Conservation (phyloP, 2,797 vertebrate genomes). For the Lepilemur ruficaudatus region DNA sequence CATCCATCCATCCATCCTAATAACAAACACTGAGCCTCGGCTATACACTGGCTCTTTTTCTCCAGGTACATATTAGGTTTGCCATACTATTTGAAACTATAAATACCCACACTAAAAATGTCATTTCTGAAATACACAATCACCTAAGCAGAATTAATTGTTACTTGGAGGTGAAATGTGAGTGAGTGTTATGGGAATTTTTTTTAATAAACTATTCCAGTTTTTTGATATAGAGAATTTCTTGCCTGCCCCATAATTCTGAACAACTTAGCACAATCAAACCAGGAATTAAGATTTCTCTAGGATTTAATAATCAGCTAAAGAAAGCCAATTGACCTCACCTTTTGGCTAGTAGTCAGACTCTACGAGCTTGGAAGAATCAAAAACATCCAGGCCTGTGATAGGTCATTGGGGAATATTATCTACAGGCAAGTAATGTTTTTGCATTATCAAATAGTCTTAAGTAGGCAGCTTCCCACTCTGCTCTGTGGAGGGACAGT, state of each 20-base stretch:
- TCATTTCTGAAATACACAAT: background rate
- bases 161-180: background rate
- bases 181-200: background rate
- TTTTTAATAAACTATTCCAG: background rate
- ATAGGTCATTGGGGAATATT: background rate
- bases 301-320: slow-evolving; percentile 1
- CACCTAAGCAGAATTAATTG: background rate
- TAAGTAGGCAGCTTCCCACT: background rate
- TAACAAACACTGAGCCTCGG: background rate
- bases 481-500: background rate
- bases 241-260: background rate
- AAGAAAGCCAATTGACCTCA: background rate
- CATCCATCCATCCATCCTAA: background rate
- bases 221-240: background rate
- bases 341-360: background rate
- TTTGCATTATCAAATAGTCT: background rate
- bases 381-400: background rate
- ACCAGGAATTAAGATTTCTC: background rate
- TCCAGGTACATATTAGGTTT: background rate
- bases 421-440: background rate
- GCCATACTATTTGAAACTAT: background rate
- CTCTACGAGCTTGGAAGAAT: background rate
- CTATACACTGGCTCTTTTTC: background rate
- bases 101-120: background rate
- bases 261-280: background rate